Evolutionary conservation across 2,113 vertebrate species (phyloP).

Genomic region (Calyptommatus sinebrachiatus): DNA sequence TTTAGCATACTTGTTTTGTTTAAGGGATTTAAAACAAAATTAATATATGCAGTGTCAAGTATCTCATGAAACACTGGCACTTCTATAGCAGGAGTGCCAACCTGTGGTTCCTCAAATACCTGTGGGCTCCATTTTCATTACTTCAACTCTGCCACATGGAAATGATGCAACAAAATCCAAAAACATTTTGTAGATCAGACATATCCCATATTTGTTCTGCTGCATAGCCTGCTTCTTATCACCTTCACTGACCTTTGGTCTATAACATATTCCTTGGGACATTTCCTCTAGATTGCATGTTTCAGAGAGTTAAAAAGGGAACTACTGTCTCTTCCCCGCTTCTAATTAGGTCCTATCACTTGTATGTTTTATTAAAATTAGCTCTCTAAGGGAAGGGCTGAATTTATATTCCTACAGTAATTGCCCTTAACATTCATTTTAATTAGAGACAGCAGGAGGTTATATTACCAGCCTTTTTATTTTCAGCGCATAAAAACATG

Average conservation of each 20-base stretch:
- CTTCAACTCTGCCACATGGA: not conserved
- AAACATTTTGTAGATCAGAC: not conserved
- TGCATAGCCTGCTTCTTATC: not conserved
- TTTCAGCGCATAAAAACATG: not conserved
- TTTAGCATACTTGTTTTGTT: not conserved
- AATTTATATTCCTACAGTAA: conserved; percentile 46
- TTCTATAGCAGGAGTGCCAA: not conserved
- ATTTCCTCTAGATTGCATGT: conserved; percentile 4
- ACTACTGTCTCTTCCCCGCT: conserved; percentile 41
- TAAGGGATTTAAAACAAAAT: not conserved
- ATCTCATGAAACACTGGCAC: not conserved
- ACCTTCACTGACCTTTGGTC: conserved; percentile 21
- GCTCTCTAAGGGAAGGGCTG: conserved; percentile 37
- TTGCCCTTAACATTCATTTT: conserved; percentile 59
- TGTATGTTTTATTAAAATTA: conserved; percentile 54
- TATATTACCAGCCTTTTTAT: not conserved
- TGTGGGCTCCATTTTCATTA: not conserved
- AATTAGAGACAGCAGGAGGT: conserved; percentile 57
- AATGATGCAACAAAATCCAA: not conserved
- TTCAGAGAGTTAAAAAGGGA: conserved; percentile 21
- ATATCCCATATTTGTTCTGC: not conserved
- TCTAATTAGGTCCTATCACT: conserved; percentile 67
- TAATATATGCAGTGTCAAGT: not conserved
- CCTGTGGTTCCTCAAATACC: not conserved
- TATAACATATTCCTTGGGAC: conserved; percentile 29